phyloP scores from a whole-genome alignment of 1,140 invertebrate species.

The Pseudomyrmex concolor region DNA sequence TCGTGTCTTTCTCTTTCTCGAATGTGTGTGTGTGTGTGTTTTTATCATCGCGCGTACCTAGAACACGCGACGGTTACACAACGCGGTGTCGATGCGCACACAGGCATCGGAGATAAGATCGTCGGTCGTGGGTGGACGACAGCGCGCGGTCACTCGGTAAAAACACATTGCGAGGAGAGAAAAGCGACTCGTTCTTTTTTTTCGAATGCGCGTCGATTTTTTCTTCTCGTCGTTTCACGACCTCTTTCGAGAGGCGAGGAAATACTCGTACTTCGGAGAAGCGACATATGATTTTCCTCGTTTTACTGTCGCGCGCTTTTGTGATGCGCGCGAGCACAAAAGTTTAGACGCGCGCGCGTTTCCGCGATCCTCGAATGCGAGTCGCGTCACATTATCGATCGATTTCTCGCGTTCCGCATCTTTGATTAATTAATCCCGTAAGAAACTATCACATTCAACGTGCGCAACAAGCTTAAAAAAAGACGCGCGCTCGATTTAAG shows the following conservation, averaged over 20 bases:
- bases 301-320: slow-evolving; percentile 38
- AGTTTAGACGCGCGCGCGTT: slow-evolving; percentile 22
- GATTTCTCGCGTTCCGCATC: slow-evolving; percentile 8
- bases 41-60: too few relatives aligned
- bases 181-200: slow-evolving; percentile 48
- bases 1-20: slow-evolving; percentile 7
- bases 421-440: slow-evolving; percentile 43
- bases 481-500: slow-evolving; percentile 3
- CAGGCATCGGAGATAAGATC: slow-evolving; percentile 72
- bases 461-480: slow-evolving; percentile 13
- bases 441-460: background rate
- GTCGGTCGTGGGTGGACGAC: slow-evolving; percentile 70
- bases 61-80: too few relatives aligned
- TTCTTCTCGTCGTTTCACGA: too few relatives aligned
- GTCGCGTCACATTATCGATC: too few relatives aligned
- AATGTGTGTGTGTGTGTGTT: too few relatives aligned
- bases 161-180: slow-evolving; percentile 32
- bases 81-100: slow-evolving; percentile 64
- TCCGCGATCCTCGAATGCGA: too few relatives aligned
- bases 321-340: background rate
- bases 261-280: slow-evolving; percentile 45
- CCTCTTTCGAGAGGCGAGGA: slow-evolving; percentile 17
- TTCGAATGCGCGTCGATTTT: background rate
- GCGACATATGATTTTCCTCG: slow-evolving; percentile 49
- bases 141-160: slow-evolving; percentile 53